A percentile compares a stretch with the other conserved stretches of the same genome.
Conservation (phyloP, 2,797 vertebrate species). For the Pantherophis alleghaniensis region DNA sequence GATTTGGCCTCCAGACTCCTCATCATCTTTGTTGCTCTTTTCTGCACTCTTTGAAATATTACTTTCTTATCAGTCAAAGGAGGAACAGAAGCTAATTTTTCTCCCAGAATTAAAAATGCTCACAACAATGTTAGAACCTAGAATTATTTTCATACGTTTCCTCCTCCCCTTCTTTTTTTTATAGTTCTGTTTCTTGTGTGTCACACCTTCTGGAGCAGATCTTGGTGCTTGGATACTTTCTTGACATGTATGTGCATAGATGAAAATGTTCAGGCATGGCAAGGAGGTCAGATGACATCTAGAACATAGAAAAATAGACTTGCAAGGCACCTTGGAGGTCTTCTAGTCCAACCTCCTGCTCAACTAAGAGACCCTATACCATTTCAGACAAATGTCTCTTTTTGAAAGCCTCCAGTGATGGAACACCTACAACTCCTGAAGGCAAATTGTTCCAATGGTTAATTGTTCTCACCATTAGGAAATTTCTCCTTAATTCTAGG, state of each 20-base stretch:
- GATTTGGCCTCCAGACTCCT: too few relatives aligned
- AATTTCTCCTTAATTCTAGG: too few relatives aligned
- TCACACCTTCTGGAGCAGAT: neutral
- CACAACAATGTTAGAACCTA: neutral
- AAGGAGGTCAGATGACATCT: neutral
- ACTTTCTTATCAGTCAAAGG: neutral
- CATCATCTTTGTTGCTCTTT: too few relatives aligned
- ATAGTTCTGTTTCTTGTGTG: neutral
- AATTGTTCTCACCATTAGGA: too few relatives aligned
- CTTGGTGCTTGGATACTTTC: neutral
- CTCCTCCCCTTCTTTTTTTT: neutral
- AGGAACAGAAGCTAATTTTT: neutral
- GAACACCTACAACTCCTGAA: too few relatives aligned
- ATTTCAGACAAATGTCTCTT: too few relatives aligned
- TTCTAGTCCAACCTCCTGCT: too few relatives aligned
- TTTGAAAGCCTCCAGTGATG: too few relatives aligned
- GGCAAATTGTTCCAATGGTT: too few relatives aligned
- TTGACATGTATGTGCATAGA: neutral
- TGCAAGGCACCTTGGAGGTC: too few relatives aligned
- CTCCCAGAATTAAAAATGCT: neutral
- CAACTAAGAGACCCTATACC: too few relatives aligned
- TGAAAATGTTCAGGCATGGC: neutral
- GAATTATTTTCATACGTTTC: neutral
- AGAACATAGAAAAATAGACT: too few relatives aligned
- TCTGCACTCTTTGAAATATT: neutral